Evolutionary conservation across 2,113 vertebrate genomes (phyloP).

Genomic region (human): GRCh38 chr4:113240501-113241000

Average conservation of each 20-base stretch:
- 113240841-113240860: not conserved
- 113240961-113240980: not conserved
- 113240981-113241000: slow-evolving; percentile 2
- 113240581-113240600: slow-evolving; percentile 84
- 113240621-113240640: not conserved
- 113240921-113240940: not conserved
- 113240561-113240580: slow-evolving; percentile 96
- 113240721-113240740: not conserved
- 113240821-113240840: not conserved
- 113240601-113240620: not conserved
- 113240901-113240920: not conserved
- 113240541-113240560: slow-evolving; percentile 95
- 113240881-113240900: not conserved
- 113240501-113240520: slow-evolving; percentile 97
- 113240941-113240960: not conserved
- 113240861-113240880: not conserved
- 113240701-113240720: not conserved
- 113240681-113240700: not conserved
- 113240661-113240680: not conserved
- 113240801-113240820: not conserved
- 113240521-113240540: slow-evolving; percentile 98
- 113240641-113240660: not conserved
- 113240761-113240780: not conserved
- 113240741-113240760: not conserved
- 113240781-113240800: not conserved